Evolutionary conservation across 2,113 vertebrate species (phyloP).

Genomic region (Pyrgilauda ruficollis): DNA sequence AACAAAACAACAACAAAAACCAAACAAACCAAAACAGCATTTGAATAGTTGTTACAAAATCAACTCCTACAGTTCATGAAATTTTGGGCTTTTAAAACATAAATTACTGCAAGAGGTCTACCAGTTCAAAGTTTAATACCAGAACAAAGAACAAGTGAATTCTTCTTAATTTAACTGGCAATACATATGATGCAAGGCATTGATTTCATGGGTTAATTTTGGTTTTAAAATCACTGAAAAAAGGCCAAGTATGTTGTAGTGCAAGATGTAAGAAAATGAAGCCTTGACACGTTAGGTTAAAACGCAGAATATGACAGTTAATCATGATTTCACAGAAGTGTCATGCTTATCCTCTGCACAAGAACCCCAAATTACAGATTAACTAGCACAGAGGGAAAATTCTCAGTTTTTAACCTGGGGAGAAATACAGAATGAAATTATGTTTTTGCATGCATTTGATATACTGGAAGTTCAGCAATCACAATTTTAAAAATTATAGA

Average conservation of each 20-base stretch:
- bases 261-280: fast-evolving
- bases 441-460: background rate
- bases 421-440: background rate
- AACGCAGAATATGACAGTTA: background rate
- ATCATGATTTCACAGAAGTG: background rate
- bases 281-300: background rate
- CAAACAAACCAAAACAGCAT: background rate
- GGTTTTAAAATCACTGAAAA: background rate
- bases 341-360: background rate
- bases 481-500: background rate
- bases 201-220: background rate
- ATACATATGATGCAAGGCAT: background rate
- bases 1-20: too few relatives aligned
- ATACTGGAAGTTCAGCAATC: background rate
- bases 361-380: background rate
- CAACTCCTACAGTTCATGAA: background rate
- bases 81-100: background rate
- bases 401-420: background rate
- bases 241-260: background rate
- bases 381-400: background rate
- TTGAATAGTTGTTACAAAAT: background rate
- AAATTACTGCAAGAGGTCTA: background rate
- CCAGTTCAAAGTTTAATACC: background rate
- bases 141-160: background rate
- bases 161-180: background rate